phyloP scores from a whole-genome alignment of 2,797 vertebrate species.

The Schizopygopsis pylzovi region DNA sequence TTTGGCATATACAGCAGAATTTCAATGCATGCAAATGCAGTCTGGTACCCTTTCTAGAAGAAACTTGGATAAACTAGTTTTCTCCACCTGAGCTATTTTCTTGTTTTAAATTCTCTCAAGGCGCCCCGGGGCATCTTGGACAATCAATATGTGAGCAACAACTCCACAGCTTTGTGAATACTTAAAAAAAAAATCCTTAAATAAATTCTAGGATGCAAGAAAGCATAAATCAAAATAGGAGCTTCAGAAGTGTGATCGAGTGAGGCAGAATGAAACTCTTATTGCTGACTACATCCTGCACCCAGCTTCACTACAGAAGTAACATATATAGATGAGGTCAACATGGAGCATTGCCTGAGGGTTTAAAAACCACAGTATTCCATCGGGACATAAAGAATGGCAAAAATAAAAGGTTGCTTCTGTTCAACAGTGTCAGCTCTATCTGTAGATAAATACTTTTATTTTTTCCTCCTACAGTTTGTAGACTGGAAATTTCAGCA shows the following conservation, averaged over 20 bases:
- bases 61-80: conserved; percentile 41
- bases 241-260: conserved; percentile 62
- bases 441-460: conserved; percentile 43
- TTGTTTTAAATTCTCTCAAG: conserved; percentile 47
- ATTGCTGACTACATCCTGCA: conserved; percentile 54
- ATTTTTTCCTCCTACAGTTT: conserved; percentile 17
- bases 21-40: conserved; percentile 18
- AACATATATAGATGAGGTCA: conserved; percentile 62
- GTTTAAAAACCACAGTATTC: conserved; percentile 63
- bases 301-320: conserved; percentile 56
- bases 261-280: conserved; percentile 58
- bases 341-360: conserved; percentile 61
- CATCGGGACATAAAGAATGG: conserved; percentile 47
- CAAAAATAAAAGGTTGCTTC: conserved; percentile 49
- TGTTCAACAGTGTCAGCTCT: conserved; percentile 52
- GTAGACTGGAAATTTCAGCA: neutral
- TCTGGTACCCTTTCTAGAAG: neutral
- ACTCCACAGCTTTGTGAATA: conserved; percentile 56
- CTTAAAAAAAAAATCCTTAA: conserved; percentile 65
- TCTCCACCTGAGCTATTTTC: conserved; percentile 57
- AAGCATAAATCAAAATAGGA: conserved; percentile 64
- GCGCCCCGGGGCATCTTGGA: conserved; percentile 46
- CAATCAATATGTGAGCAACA: conserved; percentile 70
- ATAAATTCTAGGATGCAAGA: conserved; percentile 61
- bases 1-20: conserved; percentile 13